These are phyloP conservation scores for Megaleporinus macrocephalus DNA, from an alignment of 2,113 vertebrate species.

Conservation along the genomic window DNA sequence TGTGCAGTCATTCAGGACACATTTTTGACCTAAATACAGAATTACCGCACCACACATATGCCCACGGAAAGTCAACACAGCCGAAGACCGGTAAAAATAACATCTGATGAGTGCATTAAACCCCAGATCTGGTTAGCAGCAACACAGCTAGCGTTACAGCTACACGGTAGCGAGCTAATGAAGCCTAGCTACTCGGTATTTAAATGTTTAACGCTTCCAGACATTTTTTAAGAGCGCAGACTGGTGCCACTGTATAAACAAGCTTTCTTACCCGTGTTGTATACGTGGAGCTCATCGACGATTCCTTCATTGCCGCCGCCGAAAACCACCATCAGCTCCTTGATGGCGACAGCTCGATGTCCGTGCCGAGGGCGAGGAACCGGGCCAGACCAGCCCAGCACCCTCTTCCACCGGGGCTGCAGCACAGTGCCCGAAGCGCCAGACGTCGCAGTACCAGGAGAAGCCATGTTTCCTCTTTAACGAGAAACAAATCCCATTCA, in stretches of 20 bases:
- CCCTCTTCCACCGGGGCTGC: slow-evolving; percentile 87
- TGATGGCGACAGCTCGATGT: slow-evolving; percentile 87
- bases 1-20: too few relatives aligned
- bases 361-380: slow-evolving; percentile 87
- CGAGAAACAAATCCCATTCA: slow-evolving; percentile 49
- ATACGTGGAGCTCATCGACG: slow-evolving; percentile 88
- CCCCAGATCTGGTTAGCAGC: neutral
- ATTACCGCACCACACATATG: too few relatives aligned
- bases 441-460: slow-evolving; percentile 52
- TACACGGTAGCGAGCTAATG: slow-evolving; percentile 39
- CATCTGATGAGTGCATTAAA: neutral
- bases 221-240: too few relatives aligned
- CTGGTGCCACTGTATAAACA: neutral
- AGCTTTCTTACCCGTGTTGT: slow-evolving; percentile 80
- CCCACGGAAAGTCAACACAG: too few relatives aligned
- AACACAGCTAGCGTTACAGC: slow-evolving; percentile 16
- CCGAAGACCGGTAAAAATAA: neutral
- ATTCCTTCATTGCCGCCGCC: slow-evolving; percentile 89
- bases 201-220: too few relatives aligned
- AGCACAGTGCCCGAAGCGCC: slow-evolving; percentile 59
- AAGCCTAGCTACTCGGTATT: neutral
- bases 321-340: slow-evolving; percentile 89
- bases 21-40: too few relatives aligned
- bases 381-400: slow-evolving; percentile 86
- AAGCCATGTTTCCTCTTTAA: slow-evolving; percentile 46